phyloP scores from a whole-genome alignment of 2,797 vertebrate species.

The Diglossa cyanea region DNA sequence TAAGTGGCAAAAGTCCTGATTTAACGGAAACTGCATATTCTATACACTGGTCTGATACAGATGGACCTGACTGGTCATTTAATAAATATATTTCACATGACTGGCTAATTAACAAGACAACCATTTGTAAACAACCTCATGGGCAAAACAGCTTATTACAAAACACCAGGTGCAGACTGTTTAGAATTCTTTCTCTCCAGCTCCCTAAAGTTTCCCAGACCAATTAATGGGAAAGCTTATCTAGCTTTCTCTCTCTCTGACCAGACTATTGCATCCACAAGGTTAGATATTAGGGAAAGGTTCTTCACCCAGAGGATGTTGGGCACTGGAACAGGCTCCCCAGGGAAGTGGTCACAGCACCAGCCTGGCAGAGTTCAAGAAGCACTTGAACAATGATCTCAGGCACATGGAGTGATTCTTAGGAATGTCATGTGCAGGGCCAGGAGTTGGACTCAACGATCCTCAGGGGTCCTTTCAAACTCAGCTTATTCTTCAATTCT shows the following conservation, averaged over 20 bases:
- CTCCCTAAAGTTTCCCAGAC: not conserved
- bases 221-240: not conserved
- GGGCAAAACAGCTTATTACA: not conserved
- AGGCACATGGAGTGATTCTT: fast-evolving
- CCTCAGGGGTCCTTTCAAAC: not conserved
- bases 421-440: not conserved
- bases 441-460: not conserved
- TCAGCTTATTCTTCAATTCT: not conserved
- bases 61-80: not conserved
- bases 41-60: not conserved
- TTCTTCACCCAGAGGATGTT: not conserved
- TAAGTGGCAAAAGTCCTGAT: not conserved
- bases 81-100: not conserved
- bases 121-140: not conserved
- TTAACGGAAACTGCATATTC: not conserved
- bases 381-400: not conserved
- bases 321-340: not conserved
- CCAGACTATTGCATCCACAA: not conserved
- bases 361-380: not conserved
- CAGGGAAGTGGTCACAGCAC: not conserved
- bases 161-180: not conserved
- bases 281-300: not conserved
- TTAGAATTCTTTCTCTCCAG: not conserved
- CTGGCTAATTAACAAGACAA: not conserved
- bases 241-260: not conserved